phyloP scores from a whole-genome alignment of 2,888 invertebrate species.

The Eupithecia exiguata region DNA sequence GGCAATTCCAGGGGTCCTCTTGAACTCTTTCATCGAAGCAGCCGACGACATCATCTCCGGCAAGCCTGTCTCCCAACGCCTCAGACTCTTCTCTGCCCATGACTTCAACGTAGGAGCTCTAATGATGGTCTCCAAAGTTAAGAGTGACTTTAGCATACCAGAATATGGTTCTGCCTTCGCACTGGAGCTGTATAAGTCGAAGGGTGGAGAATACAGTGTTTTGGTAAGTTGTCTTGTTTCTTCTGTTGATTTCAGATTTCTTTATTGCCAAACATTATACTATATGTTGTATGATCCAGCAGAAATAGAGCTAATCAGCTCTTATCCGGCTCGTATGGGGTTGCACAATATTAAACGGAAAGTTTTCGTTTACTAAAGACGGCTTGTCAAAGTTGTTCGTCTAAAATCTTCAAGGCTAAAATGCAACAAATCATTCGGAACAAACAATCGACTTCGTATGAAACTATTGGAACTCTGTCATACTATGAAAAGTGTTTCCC shows the following conservation, averaged over 20 bases:
- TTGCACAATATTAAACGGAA: too few relatives aligned
- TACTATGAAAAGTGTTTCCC: too few relatives aligned
- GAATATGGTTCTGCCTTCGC: constrained; percentile 71
- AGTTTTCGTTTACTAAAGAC: too few relatives aligned
- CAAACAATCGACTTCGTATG: too few relatives aligned
- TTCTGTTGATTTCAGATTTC: not conserved
- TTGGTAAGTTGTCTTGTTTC: constrained; percentile 55
- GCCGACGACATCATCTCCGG: constrained; percentile 62
- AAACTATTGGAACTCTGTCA: too few relatives aligned
- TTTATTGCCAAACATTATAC: not conserved
- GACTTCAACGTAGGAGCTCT: constrained; percentile 76
- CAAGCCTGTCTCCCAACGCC: constrained; percentile 52
- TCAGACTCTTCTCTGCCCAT: constrained; percentile 67
- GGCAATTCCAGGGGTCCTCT: constrained; percentile 62
- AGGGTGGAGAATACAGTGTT: constrained; percentile 60
- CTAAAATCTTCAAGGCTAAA: too few relatives aligned
- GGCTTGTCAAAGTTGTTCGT: too few relatives aligned
- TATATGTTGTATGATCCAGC: too few relatives aligned
- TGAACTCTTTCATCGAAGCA: constrained; percentile 64
- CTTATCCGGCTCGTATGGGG: too few relatives aligned
- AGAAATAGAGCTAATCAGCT: too few relatives aligned
- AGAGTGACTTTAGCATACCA: constrained; percentile 60
- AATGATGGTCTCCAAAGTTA: constrained; percentile 67
- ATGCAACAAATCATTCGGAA: too few relatives aligned
- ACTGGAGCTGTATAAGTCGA: constrained; percentile 66